Evolutionary conservation across 2,113 vertebrate species (phyloP).

Genomic region (Brienomyrus brachyistius): DNA sequence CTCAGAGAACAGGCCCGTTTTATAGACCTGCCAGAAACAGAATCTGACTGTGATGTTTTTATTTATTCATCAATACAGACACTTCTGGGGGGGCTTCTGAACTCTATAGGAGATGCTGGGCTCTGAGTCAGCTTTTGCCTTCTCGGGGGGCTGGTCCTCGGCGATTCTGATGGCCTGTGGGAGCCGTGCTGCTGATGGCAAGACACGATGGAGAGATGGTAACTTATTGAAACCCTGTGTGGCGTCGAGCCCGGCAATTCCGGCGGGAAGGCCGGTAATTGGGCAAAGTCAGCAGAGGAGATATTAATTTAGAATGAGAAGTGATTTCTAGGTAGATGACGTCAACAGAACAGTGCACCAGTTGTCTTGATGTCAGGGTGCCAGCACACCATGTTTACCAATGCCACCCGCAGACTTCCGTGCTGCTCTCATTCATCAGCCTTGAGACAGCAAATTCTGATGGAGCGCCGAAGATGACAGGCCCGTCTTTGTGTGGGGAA

Average conservation of each 20-base stretch:
- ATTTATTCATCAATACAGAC: constrained; percentile 43
- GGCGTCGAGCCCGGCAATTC: background rate
- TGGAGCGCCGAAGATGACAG: background rate
- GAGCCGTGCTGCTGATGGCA: background rate
- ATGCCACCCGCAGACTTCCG: background rate
- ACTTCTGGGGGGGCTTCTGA: background rate
- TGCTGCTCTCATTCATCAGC: background rate
- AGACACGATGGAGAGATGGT: background rate
- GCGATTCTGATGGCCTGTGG: background rate
- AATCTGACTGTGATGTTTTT: constrained; percentile 25
- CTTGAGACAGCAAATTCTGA: background rate
- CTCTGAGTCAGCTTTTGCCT: background rate
- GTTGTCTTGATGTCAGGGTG: background rate
- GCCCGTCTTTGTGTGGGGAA: constrained; percentile 1
- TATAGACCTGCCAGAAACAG: constrained; percentile 32
- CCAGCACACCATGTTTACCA: background rate
- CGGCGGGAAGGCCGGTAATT: background rate
- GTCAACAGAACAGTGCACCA: background rate
- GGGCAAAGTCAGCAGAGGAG: background rate
- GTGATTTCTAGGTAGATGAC: background rate
- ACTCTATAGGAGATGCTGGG: background rate
- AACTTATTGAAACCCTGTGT: background rate
- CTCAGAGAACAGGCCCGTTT: constrained; percentile 27
- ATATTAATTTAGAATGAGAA: background rate
- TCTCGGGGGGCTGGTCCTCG: background rate